Evolutionary conservation across 2,888 invertebrate species (phyloP).

Genomic region (Heliconius erato): DNA sequence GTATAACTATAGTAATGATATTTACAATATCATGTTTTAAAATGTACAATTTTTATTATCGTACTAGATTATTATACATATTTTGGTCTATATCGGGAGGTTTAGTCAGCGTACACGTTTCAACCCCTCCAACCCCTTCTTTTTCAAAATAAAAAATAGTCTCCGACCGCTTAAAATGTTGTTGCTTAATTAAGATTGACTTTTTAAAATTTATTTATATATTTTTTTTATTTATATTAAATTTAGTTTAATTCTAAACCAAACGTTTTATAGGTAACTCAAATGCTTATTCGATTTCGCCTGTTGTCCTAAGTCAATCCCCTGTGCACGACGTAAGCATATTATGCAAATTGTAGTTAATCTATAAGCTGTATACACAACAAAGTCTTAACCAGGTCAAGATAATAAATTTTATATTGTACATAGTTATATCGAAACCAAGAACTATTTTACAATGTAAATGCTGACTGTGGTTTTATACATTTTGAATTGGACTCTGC

Average conservation of each 20-base stretch:
- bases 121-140: not conserved
- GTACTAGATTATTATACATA: too few relatives aligned
- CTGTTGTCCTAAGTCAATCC: not conserved
- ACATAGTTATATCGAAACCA: not conserved
- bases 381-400: not conserved
- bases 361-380: constrained; percentile 3
- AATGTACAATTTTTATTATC: too few relatives aligned
- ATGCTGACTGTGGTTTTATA: not conserved
- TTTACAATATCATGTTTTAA: too few relatives aligned
- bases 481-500: not conserved
- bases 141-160: too few relatives aligned
- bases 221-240: not conserved
- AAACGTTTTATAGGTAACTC: not conserved
- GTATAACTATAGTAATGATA: too few relatives aligned
- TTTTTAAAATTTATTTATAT: too few relatives aligned
- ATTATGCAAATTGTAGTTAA: constrained; percentile 13
- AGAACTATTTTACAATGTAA: not conserved
- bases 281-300: not conserved
- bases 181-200: too few relatives aligned
- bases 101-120: not conserved
- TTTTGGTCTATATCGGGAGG: too few relatives aligned
- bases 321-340: constrained; percentile 2
- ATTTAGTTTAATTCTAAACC: not conserved
- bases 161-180: not conserved
- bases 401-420: not conserved